Percentiles rank a stretch among this genome's conserved stretches.
Evolutionary conservation across 2,888 invertebrate species (phyloP).

Genomic region (Drosophila pseudotakahashii): DNA sequence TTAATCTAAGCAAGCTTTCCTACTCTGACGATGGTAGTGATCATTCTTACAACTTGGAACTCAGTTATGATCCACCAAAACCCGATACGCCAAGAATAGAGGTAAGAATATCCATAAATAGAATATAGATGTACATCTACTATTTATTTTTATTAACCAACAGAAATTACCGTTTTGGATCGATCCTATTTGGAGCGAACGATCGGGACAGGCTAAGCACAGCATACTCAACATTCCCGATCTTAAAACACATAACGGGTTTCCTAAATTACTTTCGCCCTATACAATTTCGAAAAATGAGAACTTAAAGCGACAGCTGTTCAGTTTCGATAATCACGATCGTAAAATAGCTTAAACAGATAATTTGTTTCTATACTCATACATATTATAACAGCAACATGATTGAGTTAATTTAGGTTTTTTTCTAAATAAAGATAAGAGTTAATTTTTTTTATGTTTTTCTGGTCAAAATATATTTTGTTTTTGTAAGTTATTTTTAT

Average conservation of each 20-base stretch:
- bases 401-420: too few relatives aligned
- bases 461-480: too few relatives aligned
- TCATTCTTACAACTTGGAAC: constrained; percentile 71
- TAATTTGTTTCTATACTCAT: too few relatives aligned
- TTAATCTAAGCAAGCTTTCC: not conserved
- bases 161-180: constrained; percentile 84
- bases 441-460: too few relatives aligned
- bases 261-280: constrained; percentile 82
- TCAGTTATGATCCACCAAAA: constrained; percentile 81
- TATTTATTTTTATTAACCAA: not conserved
- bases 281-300: constrained; percentile 83
- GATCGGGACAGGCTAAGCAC: constrained; percentile 47
- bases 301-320: constrained; percentile 82
- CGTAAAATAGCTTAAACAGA: constrained; percentile 80
- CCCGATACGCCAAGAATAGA: constrained; percentile 81
- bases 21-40: constrained; percentile 12
- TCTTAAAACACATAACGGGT: constrained; percentile 76
- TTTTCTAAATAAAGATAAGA: too few relatives aligned
- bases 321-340: constrained; percentile 82
- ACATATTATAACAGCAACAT: too few relatives aligned
- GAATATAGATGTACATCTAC: too few relatives aligned
- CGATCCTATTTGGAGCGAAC: constrained; percentile 83
- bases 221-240: constrained; percentile 82
- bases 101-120: constrained; percentile 52
- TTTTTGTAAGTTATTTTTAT: too few relatives aligned